These are phyloP conservation scores for Hecatera dysodea DNA, from an alignment of 2,888 invertebrate species.

Conservation along the genomic window DNA sequence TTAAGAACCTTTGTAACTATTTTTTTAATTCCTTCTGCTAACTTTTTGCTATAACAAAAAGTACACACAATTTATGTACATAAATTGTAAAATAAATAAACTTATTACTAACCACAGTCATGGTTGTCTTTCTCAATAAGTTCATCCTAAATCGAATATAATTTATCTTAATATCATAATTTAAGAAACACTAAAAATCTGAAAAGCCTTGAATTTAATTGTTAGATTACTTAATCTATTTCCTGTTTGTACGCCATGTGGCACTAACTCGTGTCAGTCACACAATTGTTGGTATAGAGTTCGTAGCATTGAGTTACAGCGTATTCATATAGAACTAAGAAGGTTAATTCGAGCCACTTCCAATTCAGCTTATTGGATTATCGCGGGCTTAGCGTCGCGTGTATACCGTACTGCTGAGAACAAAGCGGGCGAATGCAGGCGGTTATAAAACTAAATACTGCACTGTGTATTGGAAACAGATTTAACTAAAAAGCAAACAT, in stretches of 20 bases:
- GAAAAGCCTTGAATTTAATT: conserved; percentile 24
- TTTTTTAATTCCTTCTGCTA: no score
- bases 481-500: background rate
- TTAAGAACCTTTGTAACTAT: background rate
- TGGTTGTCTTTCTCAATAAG: no score
- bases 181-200: conserved; percentile 4
- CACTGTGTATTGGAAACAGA: conserved; percentile 19
- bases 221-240: conserved; percentile 33
- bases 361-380: conserved; percentile 82
- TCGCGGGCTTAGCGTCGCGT: conserved; percentile 65
- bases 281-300: conserved; percentile 56
- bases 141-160: background rate
- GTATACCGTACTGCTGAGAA: conserved; percentile 42
- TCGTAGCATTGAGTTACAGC: conserved; percentile 64
- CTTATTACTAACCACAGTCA: background rate
- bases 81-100: background rate
- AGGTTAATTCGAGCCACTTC: conserved; percentile 80
- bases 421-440: conserved; percentile 45
- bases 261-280: conserved; percentile 45
- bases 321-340: conserved; percentile 69
- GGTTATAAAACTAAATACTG: conserved; percentile 41
- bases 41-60: no score
- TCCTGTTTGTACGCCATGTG: conserved; percentile 35
- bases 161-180: background rate
- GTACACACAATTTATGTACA: no score